Conservation (phyloP, 2,113 vertebrate genomes). For the Cochlearius cochlearius region DNA sequence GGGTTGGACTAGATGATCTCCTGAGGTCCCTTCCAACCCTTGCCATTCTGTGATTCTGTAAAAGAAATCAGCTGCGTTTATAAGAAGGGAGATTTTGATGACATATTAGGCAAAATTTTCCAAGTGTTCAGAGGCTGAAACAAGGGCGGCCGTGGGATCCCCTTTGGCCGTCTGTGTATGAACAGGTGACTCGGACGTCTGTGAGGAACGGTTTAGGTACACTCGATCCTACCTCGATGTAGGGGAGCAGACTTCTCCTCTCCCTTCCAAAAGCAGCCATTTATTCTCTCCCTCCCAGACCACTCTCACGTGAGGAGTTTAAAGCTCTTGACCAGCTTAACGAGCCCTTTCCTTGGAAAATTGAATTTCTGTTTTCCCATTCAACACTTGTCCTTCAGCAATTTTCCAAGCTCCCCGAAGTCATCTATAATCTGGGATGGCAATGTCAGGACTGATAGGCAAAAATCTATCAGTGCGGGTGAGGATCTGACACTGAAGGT, state of each 20-base stretch:
- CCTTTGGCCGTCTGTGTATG: neutral
- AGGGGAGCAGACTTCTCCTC: neutral
- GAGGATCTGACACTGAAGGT: neutral
- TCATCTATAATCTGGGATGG: neutral
- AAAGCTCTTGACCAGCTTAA: neutral
- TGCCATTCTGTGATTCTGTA: too few relatives aligned
- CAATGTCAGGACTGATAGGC: neutral
- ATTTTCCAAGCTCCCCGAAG: neutral
- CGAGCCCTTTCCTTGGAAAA: neutral
- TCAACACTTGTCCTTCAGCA: neutral
- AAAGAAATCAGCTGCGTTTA: neutral
- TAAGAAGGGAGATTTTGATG: neutral
- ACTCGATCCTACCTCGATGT: fast-evolving
- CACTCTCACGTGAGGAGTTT: neutral
- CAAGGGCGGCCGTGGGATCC: neutral
- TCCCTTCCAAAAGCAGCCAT: neutral
- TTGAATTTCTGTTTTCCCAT: neutral
- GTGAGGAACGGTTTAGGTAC: neutral
- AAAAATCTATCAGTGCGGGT: neutral
- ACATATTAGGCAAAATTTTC: neutral
- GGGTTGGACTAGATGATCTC: too few relatives aligned
- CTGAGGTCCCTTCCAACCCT: too few relatives aligned
- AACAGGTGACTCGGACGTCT: fast-evolving
- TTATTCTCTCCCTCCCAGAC: neutral
- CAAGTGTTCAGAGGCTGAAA: neutral